Base-by-base conservation (phyloP, 2,113 vertebrate species). In the Salvelinus fontinalis region DNA sequence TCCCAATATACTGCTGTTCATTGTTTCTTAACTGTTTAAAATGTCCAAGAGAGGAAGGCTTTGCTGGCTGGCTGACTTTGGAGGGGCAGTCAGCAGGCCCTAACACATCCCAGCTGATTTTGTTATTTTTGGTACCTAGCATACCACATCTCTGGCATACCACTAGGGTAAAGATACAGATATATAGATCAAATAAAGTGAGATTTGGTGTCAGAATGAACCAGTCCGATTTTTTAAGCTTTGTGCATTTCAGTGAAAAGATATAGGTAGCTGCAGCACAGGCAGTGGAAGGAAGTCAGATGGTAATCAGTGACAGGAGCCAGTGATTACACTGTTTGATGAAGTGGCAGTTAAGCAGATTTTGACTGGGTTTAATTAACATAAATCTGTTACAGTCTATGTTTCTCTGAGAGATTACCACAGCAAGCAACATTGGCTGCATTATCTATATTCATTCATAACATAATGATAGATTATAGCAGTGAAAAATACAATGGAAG, bases 401-500 rank as follows among this genome's bases (percentile, higher is more conserved):
- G 31, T 12, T 34, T 69, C 67, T 44, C 18, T 69, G 34, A 70
- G 34, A 49, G 68, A 49, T 70, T 49, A 70, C 68, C 68, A 14
- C 11, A 48, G 9, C 3, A n/a, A 48, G 6, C n/a, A 70, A 22
- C 39, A 70, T 24, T 48, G 68, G 39, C 20, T 44, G 39, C 44
- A 70, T 70, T 26, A 70, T 70, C 44, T 70, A 22, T 70, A 44
- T 49, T 70, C 68, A 70, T 70, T 39, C 39, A 49, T 51, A 49
- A 49, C 39, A 22, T 49, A 6, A 13, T 70, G 39, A 26, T 44
- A 6, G 34, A 9, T 70, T 70, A 70, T 26, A 48, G 39, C 34
- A 70, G 68, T 48, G 44, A 70, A 24, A n/a, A 49, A 24, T 48
- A 49, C 39, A 22, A 14, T 70, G 39, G 68, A 70, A 22, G 20